Evolutionary conservation across 92 coral and sea anemone species (phyloP), one percentile per base, ranked within the genome.

Genomic region (Phenganax marumi): DNA sequence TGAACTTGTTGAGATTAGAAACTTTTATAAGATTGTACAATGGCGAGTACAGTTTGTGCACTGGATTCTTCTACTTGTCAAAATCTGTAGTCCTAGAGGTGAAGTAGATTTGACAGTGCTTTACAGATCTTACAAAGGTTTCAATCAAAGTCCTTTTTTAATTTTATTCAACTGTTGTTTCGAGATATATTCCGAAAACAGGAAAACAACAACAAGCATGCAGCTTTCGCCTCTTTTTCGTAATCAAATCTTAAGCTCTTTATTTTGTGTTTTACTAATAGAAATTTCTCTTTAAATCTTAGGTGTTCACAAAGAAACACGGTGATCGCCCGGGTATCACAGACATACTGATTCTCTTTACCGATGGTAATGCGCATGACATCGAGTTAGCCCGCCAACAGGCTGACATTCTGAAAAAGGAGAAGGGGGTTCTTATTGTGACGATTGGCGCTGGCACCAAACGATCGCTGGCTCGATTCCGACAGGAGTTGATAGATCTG

Each of bases 331-430:
- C 68, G n/a, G 70, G 70, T 0, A 62, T 77, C 49, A 13, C 21
- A 10, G 81, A 77, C 17, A 77, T 77, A 10, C 13, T 60, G 25
- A 39, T 77, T 17, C 10, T 77, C 33, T 57, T 77, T n/a, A 77
- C 81, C 1, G 81, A 77, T 43, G 81, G 81, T 50, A 57, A 33
- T 39, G 81, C 81, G 14, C 81, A 77, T n/a, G 81, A 77, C 70
- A 2, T 56, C 4, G 2, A 16, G 0, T 14, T 1, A 14, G 81
- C 81, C 22, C 81, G 68, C 21, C 8, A 56, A 77, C 68, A 55
- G 70, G 70, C 81, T 0, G 33, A 33, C 3, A 26, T 55, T 24
- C 55, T 77, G 33, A 77, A 33, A 33, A 33, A 57, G 52, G 26
- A 77, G 26, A 77, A 57, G 33, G 81, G 81, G 4, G 55, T 77